phyloP scores from a whole-genome alignment of 2,888 invertebrate species.

The Megaustenia siamemsis region DNA sequence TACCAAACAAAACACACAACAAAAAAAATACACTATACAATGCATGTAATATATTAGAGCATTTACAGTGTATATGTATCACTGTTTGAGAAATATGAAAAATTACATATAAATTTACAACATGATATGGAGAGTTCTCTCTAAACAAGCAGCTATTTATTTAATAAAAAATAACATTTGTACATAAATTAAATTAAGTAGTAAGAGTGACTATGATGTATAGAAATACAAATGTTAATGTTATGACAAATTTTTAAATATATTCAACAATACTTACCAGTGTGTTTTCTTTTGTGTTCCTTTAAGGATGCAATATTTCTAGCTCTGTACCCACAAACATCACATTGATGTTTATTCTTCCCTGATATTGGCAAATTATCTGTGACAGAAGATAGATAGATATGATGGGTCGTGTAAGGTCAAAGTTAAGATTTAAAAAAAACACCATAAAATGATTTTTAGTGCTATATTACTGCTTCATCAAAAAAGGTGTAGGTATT shows the following conservation, averaged over 20 bases:
- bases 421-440: too few relatives aligned
- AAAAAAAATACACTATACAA: background rate
- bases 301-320: conserved; percentile 31
- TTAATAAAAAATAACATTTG: too few relatives aligned
- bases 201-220: too few relatives aligned
- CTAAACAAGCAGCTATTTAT: too few relatives aligned
- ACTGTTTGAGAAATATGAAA: background rate
- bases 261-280: conserved; percentile 35
- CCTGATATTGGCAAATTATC: background rate
- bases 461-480: too few relatives aligned
- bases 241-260: background rate
- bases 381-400: background rate
- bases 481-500: too few relatives aligned
- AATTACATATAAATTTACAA: too few relatives aligned
- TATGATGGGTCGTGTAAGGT: too few relatives aligned
- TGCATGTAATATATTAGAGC: background rate
- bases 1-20: background rate
- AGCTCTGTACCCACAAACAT: conserved; percentile 32
- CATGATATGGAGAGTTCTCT: too few relatives aligned
- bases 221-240: too few relatives aligned
- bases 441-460: background rate
- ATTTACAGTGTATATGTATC: background rate
- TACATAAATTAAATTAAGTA: too few relatives aligned
- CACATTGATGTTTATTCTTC: conserved; percentile 38
- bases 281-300: conserved; percentile 49